These are phyloP conservation scores for Peromyscus polionotus DNA, from an alignment of 2,113 vertebrate genomes.

Conservation along the genomic window DNA sequence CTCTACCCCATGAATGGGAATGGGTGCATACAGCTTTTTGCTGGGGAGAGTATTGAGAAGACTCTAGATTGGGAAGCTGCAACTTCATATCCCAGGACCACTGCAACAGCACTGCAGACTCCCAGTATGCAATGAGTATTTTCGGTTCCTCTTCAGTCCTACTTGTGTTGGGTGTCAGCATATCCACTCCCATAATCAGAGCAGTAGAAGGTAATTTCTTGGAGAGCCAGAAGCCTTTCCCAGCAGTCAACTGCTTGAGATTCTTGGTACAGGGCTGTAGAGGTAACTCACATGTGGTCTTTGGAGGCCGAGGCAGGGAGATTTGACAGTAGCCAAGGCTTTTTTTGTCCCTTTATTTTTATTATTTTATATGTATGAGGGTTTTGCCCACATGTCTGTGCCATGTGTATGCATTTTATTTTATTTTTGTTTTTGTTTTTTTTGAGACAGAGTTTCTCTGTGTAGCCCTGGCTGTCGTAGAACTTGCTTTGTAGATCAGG, in stretches of 20 bases:
- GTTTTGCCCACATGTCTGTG: not conserved
- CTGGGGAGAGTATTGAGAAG: not conserved
- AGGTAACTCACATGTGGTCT: not conserved
- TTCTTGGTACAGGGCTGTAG: not conserved
- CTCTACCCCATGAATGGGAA: not conserved
- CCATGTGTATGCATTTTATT: not conserved
- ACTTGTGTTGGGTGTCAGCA: not conserved
- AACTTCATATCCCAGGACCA: not conserved
- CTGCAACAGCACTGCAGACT: not conserved
- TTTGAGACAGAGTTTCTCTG: not conserved
- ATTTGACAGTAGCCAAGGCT: not conserved
- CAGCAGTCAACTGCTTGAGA: not conserved
- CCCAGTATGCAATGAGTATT: not conserved
- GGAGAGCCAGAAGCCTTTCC: not conserved
- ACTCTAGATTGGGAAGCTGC: not conserved
- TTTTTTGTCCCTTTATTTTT: too few relatives aligned
- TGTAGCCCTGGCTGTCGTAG: not conserved
- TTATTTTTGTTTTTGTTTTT: not conserved
- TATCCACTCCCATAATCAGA: not conserved
- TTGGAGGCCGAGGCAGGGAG: not conserved
- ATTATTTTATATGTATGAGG: not conserved
- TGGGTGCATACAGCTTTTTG: not conserved
- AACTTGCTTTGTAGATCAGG: not conserved
- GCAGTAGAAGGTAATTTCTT: conserved; percentile 6
- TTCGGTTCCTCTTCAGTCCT: not conserved